Percentiles rank a stretch among this genome's conserved stretches.
phyloP scores from a whole-genome alignment of 2,113 vertebrate genomes.

The Girardinichthys multiradiatus region DNA sequence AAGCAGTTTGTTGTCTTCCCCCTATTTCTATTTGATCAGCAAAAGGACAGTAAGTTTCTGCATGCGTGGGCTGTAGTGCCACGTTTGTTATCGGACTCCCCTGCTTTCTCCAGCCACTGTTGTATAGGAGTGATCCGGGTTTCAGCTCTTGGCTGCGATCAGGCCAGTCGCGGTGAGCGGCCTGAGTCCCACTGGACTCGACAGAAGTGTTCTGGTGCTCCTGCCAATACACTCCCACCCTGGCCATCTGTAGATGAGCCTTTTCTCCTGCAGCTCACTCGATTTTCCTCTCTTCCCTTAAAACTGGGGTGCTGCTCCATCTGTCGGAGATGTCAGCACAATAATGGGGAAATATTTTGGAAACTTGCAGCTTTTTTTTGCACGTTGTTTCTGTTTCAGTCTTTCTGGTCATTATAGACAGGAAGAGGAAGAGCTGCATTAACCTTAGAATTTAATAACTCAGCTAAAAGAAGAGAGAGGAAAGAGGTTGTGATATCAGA shows the following conservation, averaged over 20 bases:
- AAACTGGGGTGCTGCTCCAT: conserved; percentile 52
- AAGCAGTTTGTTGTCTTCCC: conserved; percentile 8
- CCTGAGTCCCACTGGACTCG: conserved; percentile 76
- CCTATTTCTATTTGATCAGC: conserved; percentile 55
- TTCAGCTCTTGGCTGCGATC: conserved; percentile 73
- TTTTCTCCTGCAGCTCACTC: conserved; percentile 65
- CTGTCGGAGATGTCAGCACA: conserved; percentile 68
- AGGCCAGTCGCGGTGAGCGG: conserved; percentile 71
- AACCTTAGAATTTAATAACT: conserved; percentile 27
- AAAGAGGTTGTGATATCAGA: conserved; percentile 22
- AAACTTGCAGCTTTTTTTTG: conserved; percentile 13
- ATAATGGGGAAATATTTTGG: conserved; percentile 44
- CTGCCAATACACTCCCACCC: conserved; percentile 81
- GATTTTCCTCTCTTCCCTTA: conserved; percentile 50
- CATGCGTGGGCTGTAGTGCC: conserved; percentile 57
- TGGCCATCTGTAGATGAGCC: conserved; percentile 80
- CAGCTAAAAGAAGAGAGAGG: conserved; percentile 11
- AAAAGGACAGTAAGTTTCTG: conserved; percentile 59
- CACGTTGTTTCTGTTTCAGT: conserved; percentile 3
- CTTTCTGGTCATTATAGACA: conserved; percentile 21
- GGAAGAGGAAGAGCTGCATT: conserved; percentile 23
- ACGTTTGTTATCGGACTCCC: conserved; percentile 65
- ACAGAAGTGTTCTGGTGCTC: conserved; percentile 76
- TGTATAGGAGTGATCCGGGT: conserved; percentile 68
- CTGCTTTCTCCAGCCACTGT: conserved; percentile 61